Base-by-base conservation (phyloP, 2,888 invertebrate species). In the Drosophila emarginata region DNA sequence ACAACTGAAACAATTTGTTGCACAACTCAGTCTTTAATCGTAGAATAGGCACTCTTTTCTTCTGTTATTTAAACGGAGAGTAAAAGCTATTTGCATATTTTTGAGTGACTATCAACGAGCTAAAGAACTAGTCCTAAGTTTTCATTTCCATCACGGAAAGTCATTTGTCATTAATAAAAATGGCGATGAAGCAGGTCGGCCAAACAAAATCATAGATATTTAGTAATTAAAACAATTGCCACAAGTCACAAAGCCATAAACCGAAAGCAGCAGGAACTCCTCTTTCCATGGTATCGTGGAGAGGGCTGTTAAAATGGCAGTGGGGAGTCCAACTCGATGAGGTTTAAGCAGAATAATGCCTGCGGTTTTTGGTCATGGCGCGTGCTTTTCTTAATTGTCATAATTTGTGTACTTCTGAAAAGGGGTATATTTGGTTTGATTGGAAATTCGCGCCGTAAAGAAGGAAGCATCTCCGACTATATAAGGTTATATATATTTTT, bases 181-280 rank as follows among this genome's bases (percentile, higher is more conserved):
- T 5, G 45, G 11, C 18, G 14, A 70, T 84, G 73, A 87, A 87
- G 81, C 87, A 87, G 81, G 84, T 87, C 84, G 87, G 40, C 52
- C 59, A 32, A 59, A 67, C 66, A 67, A 67, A 76, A 71, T 36
- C 58, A 56, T 73, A 61, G 54, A 63, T 76, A 63, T 53, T 73
- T 62, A 70, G 81, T 84, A 84, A 82, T 87, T 82, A 82, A 82
- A 82, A 65, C 71, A 76, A 67, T 36, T 74, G 76, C 84, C 74
- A 72, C 32, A 72, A 71, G 60, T 56, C 61, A 72, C 84, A 78
- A 80, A 80, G 69, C 54, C 72, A 71, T 58, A 45, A 39, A 21
- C 45, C 21, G 11, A 21, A 21, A 36, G 61, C 81, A 87, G 81
- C 81, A 61, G 80, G 81, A 63, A 78, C 81, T 80, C 69, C 26